Conservation (phyloP, 2,888 invertebrate genomes). For the Amaurobius ferox region DNA sequence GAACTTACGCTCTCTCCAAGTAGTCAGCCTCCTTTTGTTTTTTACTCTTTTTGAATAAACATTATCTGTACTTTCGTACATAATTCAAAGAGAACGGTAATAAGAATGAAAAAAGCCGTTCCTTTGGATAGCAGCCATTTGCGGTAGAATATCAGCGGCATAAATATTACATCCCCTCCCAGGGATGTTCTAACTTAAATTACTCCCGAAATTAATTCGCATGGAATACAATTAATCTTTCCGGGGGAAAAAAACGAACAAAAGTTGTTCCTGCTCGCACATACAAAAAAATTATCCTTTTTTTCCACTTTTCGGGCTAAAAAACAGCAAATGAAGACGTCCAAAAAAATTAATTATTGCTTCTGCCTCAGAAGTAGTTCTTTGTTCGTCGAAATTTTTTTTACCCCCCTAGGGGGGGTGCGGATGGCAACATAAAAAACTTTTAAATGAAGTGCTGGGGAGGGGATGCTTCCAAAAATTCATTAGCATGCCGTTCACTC, state of each 20-base stretch:
- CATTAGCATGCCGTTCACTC: slow-evolving; percentile 54
- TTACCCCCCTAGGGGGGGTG: slow-evolving; percentile 7
- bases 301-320: background rate
- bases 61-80: background rate
- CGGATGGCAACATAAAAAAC: background rate
- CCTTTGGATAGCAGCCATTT: slow-evolving; percentile 5
- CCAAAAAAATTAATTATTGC: slow-evolving; percentile 70
- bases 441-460: slow-evolving; percentile 11
- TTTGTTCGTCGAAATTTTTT: background rate
- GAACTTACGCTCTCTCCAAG: no score
- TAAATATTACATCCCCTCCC: slow-evolving; percentile 12
- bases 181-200: slow-evolving; percentile 51
- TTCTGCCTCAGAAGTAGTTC: slow-evolving; percentile 20
- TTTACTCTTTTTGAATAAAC: background rate
- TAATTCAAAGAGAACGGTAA: background rate
- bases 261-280: slow-evolving; percentile 11
- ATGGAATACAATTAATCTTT: slow-evolving; percentile 68
- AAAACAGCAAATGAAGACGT: slow-evolving; percentile 67
- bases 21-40: background rate
- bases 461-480: slow-evolving; percentile 28
- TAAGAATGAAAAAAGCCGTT: background rate
- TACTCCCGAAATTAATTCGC: slow-evolving; percentile 70
- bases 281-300: background rate
- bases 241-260: slow-evolving; percentile 22
- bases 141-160: background rate